These are phyloP conservation scores for Hepsetus odoe DNA, from an alignment of 2,113 vertebrate species.

Conservation along the genomic window DNA sequence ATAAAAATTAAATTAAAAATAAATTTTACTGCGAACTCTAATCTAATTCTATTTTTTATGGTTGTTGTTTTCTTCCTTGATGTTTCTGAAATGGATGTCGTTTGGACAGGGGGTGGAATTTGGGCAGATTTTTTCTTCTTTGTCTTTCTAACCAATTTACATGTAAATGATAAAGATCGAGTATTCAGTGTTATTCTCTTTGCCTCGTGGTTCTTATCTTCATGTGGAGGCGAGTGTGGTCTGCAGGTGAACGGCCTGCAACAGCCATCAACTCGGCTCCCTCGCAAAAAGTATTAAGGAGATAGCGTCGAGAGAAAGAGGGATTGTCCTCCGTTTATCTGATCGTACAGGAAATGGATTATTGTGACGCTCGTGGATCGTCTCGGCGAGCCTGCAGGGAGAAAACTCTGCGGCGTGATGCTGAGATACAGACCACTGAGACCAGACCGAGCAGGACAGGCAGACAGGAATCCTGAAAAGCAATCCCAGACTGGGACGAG, in stretches of 20 bases:
- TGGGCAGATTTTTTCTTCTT: background rate
- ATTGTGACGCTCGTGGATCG: conserved; percentile 65
- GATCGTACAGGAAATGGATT: conserved; percentile 69
- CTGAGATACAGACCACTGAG: conserved; percentile 59
- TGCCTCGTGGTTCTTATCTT: conserved; percentile 18
- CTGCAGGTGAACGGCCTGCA: conserved; percentile 31
- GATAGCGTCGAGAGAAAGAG: conserved; percentile 66
- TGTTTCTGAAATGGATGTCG: too few relatives aligned
- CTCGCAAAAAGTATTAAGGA: conserved; percentile 61
- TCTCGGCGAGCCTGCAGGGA: conserved; percentile 61
- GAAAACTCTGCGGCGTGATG: conserved; percentile 73
- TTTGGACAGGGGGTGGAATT: background rate
- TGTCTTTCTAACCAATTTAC: conserved; percentile 10
- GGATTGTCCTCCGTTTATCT: conserved; percentile 74
- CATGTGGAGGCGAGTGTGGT: conserved; percentile 18
- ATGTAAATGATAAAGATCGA: conserved; percentile 32
- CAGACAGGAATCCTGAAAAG: conserved; percentile 61
- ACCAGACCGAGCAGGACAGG: conserved; percentile 52
- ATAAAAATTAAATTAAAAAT: too few relatives aligned
- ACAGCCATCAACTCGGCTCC: conserved; percentile 52
- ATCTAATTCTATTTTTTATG: too few relatives aligned
- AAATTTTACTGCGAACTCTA: too few relatives aligned
- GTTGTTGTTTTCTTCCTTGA: too few relatives aligned
- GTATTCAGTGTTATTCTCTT: background rate
- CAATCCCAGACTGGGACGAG: conserved; percentile 29